Percentiles rank a stretch among this genome's conserved stretches.
Evolutionary conservation across 2,797 vertebrate genomes (phyloP).

Genomic region (Sibirionetta formosa): DNA sequence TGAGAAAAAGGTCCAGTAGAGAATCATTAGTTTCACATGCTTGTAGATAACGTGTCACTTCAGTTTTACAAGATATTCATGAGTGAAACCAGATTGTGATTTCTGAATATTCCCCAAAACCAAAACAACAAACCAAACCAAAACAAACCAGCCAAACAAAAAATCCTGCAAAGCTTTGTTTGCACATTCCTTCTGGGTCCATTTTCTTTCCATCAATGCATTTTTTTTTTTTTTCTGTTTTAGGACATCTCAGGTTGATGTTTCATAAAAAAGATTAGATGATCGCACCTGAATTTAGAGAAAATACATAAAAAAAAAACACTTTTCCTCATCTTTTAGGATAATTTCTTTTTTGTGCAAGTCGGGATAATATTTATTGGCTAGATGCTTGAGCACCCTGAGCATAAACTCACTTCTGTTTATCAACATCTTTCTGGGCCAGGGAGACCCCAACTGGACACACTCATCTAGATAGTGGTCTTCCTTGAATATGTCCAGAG

Average conservation of each 20-base stretch:
- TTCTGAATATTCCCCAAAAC: slow-evolving; percentile 29
- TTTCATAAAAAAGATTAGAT: not conserved
- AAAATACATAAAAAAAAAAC: not conserved
- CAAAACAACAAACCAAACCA: too few relatives aligned
- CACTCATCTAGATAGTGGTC: not conserved
- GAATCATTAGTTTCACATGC: not conserved
- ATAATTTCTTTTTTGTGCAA: not conserved
- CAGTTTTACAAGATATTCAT: slow-evolving; percentile 35
- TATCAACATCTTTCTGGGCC: not conserved
- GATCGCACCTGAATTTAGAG: not conserved
- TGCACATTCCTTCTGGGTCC: not conserved
- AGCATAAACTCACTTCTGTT: not conserved
- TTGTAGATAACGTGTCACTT: not conserved
- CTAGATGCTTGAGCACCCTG: not conserved
- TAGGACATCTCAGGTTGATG: not conserved
- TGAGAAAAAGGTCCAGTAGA: slow-evolving; percentile 4
- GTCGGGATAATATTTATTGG: not conserved
- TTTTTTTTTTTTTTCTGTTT: not conserved
- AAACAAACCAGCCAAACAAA: too few relatives aligned
- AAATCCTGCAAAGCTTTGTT: not conserved
- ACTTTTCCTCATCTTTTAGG: not conserved
- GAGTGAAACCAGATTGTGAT: slow-evolving; percentile 18
- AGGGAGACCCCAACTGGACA: not conserved
- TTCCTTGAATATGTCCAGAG: not conserved
- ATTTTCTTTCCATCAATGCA: not conserved